Evolutionary conservation across 2,797 vertebrate species (phyloP), one percentile per base, ranked within the genome.

Genomic region (Amblyraja radiata): DNA sequence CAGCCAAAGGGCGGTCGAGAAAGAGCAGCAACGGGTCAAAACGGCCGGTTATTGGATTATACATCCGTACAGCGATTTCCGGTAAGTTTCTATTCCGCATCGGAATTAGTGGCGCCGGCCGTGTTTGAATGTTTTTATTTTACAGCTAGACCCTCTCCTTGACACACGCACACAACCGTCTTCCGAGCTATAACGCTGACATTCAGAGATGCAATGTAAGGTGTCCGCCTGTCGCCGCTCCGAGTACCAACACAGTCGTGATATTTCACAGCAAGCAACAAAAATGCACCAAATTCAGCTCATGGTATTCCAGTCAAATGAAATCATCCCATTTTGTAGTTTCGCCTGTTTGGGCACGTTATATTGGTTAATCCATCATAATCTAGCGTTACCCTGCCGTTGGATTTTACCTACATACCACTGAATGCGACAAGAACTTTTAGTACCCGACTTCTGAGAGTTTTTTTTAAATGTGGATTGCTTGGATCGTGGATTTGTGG

Each of bases 21-120:
- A 99, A 94, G 98, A 99, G 95, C 98, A 99, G 95, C 98, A 99
- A 96, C 96, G 98, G 96, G 98, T 99, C 95, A 98, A 99, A 96
- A 98, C 98, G 96, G 98, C 98, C 95, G 98, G 98, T 95, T 99
- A 99, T 97, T 99, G 98, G 98, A 99, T 99, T 96, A 99, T 99
- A 97, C 98, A 99, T 96, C 98, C 98, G 23, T 99, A 99, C 97
- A 99, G 98, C 95, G 98, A 99, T 96, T 99, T 99, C 98, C 99
- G 98, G 98, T 99, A 97, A 98, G 97, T 93, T 68, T 36, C 61
- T n/a, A 14, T 32, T 65, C 36, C 1, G 61, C 61, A 14, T 61
- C 54, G 8, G 25, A 25, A 58, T 25, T 23, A 58, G 1, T 0
- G 54, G 54, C 13, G 10, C 28, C n/a, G 6, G 21, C 61, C 4